Evolutionary conservation across 2,888 invertebrate species (phyloP).

Genomic region (Mythimna lalbum): DNA sequence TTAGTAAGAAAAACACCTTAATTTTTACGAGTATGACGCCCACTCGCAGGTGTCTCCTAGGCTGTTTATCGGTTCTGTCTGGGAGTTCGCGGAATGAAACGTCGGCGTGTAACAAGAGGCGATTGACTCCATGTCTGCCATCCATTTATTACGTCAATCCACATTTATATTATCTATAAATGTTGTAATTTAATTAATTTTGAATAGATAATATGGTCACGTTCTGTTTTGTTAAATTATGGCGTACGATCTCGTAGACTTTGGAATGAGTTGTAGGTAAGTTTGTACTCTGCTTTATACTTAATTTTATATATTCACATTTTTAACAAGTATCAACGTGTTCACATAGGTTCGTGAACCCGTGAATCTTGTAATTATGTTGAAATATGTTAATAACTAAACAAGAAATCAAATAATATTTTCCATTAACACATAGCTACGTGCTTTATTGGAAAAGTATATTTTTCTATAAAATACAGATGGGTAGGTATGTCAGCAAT

Average conservation of each 20-base stretch:
- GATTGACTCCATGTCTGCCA: slow-evolving; percentile 57
- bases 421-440: background rate
- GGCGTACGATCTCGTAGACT: slow-evolving; percentile 29
- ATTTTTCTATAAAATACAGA: background rate
- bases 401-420: background rate
- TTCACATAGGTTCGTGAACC: slow-evolving; percentile 25
- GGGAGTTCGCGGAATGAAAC: slow-evolving; percentile 66
- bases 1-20: slow-evolving; percentile 69
- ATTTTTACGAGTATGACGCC: slow-evolving; percentile 69
- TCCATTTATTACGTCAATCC: slow-evolving; percentile 50
- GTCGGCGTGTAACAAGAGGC: slow-evolving; percentile 51
- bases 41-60: slow-evolving; percentile 71
- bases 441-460: background rate
- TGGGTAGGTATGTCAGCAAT: slow-evolving; percentile 8
- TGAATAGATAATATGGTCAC: slow-evolving; percentile 40
- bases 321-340: slow-evolving; percentile 8
- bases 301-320: slow-evolving; percentile 20
- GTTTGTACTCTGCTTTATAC: background rate
- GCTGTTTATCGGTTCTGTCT: slow-evolving; percentile 66
- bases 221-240: slow-evolving; percentile 37
- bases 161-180: slow-evolving; percentile 49
- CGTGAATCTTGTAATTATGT: slow-evolving; percentile 18
- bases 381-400: background rate
- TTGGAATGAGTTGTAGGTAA: slow-evolving; percentile 26
- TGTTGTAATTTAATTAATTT: slow-evolving; percentile 48